Evolutionary conservation across 2,113 vertebrate species (phyloP).

Genomic region (Rana temporaria): DNA sequence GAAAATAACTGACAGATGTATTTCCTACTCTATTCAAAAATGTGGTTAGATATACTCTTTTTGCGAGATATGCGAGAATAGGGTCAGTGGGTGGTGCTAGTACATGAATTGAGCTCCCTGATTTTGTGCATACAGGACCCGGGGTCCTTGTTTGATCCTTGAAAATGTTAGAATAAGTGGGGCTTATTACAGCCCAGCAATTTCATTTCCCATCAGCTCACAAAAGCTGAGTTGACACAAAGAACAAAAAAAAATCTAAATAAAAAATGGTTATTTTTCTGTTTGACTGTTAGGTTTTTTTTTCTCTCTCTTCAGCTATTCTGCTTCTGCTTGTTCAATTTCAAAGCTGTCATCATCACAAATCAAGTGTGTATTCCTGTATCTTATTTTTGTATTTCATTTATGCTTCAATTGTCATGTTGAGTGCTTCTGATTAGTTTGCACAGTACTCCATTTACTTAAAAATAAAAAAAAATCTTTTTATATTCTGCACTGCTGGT

Average conservation of each 20-base stretch:
- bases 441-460: slow-evolving; percentile 13
- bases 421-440: slow-evolving; percentile 40
- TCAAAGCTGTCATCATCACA: slow-evolving; percentile 41
- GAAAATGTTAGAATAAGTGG: too few species aligned
- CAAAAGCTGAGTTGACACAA: background rate
- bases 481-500: background rate
- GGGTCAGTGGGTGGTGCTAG: too few species aligned
- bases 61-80: too few species aligned
- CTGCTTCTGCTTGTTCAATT: slow-evolving; percentile 29
- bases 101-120: too few species aligned
- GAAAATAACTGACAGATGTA: too few species aligned
- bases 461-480: slow-evolving; percentile 20
- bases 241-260: background rate
- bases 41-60: too few species aligned
- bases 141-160: too few species aligned
- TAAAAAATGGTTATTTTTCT: background rate
- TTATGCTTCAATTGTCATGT: slow-evolving; percentile 17
- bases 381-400: slow-evolving; percentile 37
- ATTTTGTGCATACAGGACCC: too few species aligned
- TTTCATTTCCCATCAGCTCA: background rate
- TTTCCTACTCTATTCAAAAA: too few species aligned
- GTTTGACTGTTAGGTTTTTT: background rate
- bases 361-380: slow-evolving; percentile 11
- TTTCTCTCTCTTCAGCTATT: slow-evolving; percentile 3
- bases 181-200: too few species aligned